A percentile compares a stretch with the other conserved stretches of the same genome.
Conservation (phyloP, 2,888 invertebrate species). For the Beris morrisii region DNA sequence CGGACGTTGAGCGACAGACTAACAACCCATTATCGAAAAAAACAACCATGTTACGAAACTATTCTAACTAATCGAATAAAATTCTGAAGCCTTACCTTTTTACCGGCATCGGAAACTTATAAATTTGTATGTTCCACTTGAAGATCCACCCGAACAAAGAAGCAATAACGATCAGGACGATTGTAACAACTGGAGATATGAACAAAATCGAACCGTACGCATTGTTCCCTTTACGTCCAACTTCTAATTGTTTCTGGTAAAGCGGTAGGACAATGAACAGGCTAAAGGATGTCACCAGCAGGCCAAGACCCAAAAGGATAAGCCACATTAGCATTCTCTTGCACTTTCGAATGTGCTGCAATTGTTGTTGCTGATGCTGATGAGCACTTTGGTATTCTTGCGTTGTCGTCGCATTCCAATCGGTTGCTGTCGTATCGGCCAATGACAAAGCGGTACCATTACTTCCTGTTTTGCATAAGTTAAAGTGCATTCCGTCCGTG, state of each 20-base stretch:
- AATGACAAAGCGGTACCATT: conserved; percentile 35
- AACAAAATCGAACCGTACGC: conserved; percentile 44
- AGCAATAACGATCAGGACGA: conserved; percentile 41
- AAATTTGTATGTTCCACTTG: conserved; percentile 43
- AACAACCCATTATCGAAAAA: too few species aligned
- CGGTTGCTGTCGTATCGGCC: conserved; percentile 34
- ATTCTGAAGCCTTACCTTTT: conserved; percentile 41
- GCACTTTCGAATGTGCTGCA: conserved; percentile 39
- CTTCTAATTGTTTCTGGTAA: conserved; percentile 50
- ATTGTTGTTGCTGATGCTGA: conserved; percentile 40
- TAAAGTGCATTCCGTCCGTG: conserved; percentile 40
- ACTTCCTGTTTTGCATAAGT: conserved; percentile 37
- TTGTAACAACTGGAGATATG: conserved; percentile 42
- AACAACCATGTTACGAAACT: too few species aligned
- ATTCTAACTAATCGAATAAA: too few species aligned
- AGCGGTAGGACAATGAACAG: conserved; percentile 60
- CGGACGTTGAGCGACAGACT: too few species aligned
- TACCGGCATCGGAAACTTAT: conserved; percentile 43
- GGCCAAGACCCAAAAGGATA: conserved; percentile 56
- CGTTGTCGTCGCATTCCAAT: conserved; percentile 32
- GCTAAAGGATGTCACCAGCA: conserved; percentile 57
- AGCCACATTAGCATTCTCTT: conserved; percentile 39
- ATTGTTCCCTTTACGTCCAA: conserved; percentile 41
- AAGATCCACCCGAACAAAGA: conserved; percentile 41
- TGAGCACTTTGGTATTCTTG: conserved; percentile 41